Evolutionary conservation across 2,888 invertebrate species (phyloP).

Genomic region (Nomada flava): DNA sequence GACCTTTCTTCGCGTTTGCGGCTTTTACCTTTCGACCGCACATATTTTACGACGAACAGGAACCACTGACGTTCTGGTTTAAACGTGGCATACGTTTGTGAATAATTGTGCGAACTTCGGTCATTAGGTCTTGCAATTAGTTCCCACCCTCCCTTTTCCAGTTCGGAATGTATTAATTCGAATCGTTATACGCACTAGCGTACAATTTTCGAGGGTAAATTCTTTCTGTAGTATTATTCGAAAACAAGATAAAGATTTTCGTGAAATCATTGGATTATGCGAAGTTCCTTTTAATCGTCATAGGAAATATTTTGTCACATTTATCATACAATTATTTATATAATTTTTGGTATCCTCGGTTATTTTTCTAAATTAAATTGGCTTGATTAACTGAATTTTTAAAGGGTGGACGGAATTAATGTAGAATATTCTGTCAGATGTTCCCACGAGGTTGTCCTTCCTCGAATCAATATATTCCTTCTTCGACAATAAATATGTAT

Average conservation of each 20-base stretch:
- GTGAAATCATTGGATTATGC: neutral
- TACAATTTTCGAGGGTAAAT: neutral
- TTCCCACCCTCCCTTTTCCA: neutral
- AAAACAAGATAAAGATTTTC: neutral
- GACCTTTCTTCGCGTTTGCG: constrained; percentile 25
- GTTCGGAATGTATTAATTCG: constrained; percentile 46
- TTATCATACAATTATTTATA: too few relatives aligned
- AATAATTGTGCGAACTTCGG: constrained; percentile 60
- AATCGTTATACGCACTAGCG: constrained; percentile 44
- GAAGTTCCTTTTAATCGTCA: too few relatives aligned
- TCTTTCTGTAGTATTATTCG: neutral
- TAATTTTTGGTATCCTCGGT: too few relatives aligned
- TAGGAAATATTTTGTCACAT: too few relatives aligned
- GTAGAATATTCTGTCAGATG: too few relatives aligned
- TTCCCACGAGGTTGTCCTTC: too few relatives aligned
- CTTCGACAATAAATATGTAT: too few relatives aligned
- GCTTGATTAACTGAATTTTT: too few relatives aligned
- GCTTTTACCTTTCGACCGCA: constrained; percentile 33
- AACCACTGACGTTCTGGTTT: constrained; percentile 42
- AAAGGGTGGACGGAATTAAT: too few relatives aligned
- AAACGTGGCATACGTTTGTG: constrained; percentile 57
- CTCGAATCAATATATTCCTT: too few relatives aligned
- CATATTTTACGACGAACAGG: constrained; percentile 40
- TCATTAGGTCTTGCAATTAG: constrained; percentile 60
- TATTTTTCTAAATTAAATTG: too few relatives aligned